Base-by-base conservation (phyloP, 2,888 invertebrate species). In the Euphydryas editha region DNA sequence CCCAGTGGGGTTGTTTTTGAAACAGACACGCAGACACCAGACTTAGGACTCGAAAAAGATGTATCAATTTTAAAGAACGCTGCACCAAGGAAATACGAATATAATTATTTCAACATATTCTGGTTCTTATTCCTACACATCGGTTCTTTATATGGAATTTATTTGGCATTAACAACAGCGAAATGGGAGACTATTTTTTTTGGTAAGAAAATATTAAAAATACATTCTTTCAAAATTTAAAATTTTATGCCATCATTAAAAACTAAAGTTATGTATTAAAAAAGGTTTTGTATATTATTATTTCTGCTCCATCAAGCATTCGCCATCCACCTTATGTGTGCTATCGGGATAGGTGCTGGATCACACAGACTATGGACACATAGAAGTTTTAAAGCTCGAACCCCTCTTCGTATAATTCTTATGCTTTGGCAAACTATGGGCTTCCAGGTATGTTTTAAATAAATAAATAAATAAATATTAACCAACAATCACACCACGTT, bases 341-440 rank as follows among this genome's bases (percentile, higher is more conserved):
- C 95, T 1, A 87, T 97, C 68, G 99, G 99, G 0, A 96, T 99
- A 24, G 99, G 99, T 8, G 98, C 97, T 5, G 99, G 99, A 15
- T 98, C 98, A 0, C 99, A 99, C 84, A 94, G 99, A 72, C 93
- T 99, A 7, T 99, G 98, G 98, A 95, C 98, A 0, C 99, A 99
- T 88, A 94, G 96, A 77, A 90, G 98, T 39, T 99, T 97, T 89
- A 99, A 98, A 89, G 99, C 99, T 0, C 96, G 94, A 78, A 93
- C 96, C 78, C 98, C 98, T 0, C 88, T 99, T 68, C 94, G 98
- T 62, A 83, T 97, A n/a, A 84, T 98, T 20, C 93, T 99, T 8
- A 96, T 97, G 92, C 78, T 97, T 67, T 95, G 95, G 82, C 97
- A 98, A 85, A 96, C 97, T 1, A 92, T 96, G 78, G 97, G 98